A percentile compares a stretch with the other conserved stretches of the same genome.
phyloP scores from a whole-genome alignment of 2,797 vertebrate species.

The Macropodus opercularis region DNA sequence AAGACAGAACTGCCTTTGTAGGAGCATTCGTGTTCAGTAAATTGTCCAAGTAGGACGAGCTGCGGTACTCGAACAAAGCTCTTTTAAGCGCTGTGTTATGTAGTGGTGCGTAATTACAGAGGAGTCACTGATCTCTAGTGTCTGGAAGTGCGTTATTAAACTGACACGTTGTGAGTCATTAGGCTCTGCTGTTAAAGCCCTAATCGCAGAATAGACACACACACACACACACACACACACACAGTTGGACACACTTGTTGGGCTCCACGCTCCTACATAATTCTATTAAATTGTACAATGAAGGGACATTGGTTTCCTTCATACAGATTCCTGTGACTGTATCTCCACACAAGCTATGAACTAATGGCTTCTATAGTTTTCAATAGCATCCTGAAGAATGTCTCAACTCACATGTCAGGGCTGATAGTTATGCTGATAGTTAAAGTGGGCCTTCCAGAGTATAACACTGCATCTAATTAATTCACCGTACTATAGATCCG shows the following conservation, averaged over 20 bases:
- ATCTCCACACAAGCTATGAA: slow-evolving; percentile 10
- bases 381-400: neutral
- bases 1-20: slow-evolving; percentile 15
- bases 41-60: slow-evolving; percentile 35
- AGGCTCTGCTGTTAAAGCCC: slow-evolving; percentile 62
- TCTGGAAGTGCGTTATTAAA: slow-evolving; percentile 71
- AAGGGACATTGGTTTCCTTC: slow-evolving; percentile 15
- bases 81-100: slow-evolving; percentile 49
- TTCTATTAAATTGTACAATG: slow-evolving; percentile 35
- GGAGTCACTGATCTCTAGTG: slow-evolving; percentile 69
- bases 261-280: slow-evolving; percentile 12
- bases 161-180: slow-evolving; percentile 68
- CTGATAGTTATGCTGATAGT: slow-evolving; percentile 37
- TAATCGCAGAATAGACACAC: slow-evolving; percentile 58
- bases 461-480: too few species aligned
- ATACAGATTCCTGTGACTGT: slow-evolving; percentile 9
- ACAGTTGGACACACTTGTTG: slow-evolving; percentile 2
- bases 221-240: slow-evolving; percentile 10
- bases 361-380: slow-evolving; percentile 4
- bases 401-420: slow-evolving; percentile 6
- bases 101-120: slow-evolving; percentile 73
- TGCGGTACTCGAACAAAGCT: slow-evolving; percentile 25
- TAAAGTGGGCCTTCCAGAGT: slow-evolving; percentile 16
- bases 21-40: slow-evolving; percentile 36
- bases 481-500: too few species aligned